Base-by-base conservation (phyloP, 2,888 invertebrate genomes). In the Eristalis tenax region DNA sequence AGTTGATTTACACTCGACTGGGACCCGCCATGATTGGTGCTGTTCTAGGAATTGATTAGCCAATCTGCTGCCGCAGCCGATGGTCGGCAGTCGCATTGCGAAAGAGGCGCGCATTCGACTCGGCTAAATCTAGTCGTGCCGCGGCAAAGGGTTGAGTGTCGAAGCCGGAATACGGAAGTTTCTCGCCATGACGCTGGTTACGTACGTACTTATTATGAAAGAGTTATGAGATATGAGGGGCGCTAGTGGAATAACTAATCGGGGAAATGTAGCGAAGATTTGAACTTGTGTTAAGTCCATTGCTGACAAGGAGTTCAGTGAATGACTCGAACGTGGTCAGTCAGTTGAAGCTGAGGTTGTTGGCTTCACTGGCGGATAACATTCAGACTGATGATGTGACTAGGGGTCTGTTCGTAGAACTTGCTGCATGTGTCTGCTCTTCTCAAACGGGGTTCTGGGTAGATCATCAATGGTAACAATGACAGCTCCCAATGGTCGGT, bases 101-200 rank as follows among this genome's bases (percentile, higher is more conserved):
- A 70, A 57, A 65, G 65, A 71, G 57, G 56, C 57, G 38, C 40
- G 22, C 23, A 64, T 28, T 50, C 18, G 50, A 8, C 50, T 11
- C 35, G 18, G 11, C 65, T 66, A 13, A n/a, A 6, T 22, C 50
- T 59, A 10, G 38, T 15, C 18, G 10, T 59, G 23, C 1, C 1
- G 32, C 23, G 28, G 22, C 10, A n/a, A 38, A 40, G 79, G 57
- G 61, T 66, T 59, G 50, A 77, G 77, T 77, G 77, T 77, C 68
- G 71, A 80, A 68, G 82, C 85, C 85, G 85, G 85, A 86, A 86
- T 86, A 86, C 85, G 85, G 85, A 86, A 86, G 82, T 59, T 61
- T 40, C 70, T 74, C 15, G 23, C 26, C 56, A 61, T 35, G 26
- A 26, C 26, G 11, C 38, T 15, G 61, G 56, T 63, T 59, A 38